Evolutionary conservation across 2,888 invertebrate genomes (phyloP).

Genomic region (Bruchidius siliquastri): DNA sequence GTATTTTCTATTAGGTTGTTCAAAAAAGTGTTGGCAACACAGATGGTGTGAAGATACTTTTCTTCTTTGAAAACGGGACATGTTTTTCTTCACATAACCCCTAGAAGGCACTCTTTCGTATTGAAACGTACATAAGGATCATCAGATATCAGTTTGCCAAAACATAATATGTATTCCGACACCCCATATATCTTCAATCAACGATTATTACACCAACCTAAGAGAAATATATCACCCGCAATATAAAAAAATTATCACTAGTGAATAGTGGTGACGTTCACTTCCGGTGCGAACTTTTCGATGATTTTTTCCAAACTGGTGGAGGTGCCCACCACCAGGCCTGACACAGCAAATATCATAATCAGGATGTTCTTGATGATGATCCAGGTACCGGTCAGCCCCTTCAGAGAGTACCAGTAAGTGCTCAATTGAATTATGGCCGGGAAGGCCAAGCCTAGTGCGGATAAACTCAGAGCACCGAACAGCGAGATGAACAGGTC

Average conservation of each 20-base stretch:
- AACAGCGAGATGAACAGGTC: conserved; percentile 76
- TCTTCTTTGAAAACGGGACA: too few relatives aligned
- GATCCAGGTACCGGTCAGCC: conserved; percentile 46
- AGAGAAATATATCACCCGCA: neutral
- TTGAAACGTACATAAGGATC: neutral
- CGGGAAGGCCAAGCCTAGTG: conserved; percentile 84
- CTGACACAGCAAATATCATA: conserved; percentile 58
- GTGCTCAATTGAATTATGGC: conserved; percentile 82
- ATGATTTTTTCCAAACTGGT: conserved; percentile 60
- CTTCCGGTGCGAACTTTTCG: conserved; percentile 43
- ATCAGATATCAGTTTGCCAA: neutral
- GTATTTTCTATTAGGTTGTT: too few relatives aligned
- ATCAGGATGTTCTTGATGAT: conserved; percentile 54
- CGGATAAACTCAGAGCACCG: conserved; percentile 87
- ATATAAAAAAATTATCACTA: neutral
- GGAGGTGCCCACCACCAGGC: conserved; percentile 63
- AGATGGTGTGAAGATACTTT: too few relatives aligned
- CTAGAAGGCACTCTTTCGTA: neutral
- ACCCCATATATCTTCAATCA: neutral
- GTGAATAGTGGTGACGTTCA: conserved; percentile 12
- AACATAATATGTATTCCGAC: neutral
- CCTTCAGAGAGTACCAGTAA: conserved; percentile 62
- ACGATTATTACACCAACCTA: neutral
- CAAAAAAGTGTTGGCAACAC: too few relatives aligned
- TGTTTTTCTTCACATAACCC: too few relatives aligned